Base-by-base conservation (phyloP, 2,113 vertebrate genomes). In the Corapipo altera region DNA sequence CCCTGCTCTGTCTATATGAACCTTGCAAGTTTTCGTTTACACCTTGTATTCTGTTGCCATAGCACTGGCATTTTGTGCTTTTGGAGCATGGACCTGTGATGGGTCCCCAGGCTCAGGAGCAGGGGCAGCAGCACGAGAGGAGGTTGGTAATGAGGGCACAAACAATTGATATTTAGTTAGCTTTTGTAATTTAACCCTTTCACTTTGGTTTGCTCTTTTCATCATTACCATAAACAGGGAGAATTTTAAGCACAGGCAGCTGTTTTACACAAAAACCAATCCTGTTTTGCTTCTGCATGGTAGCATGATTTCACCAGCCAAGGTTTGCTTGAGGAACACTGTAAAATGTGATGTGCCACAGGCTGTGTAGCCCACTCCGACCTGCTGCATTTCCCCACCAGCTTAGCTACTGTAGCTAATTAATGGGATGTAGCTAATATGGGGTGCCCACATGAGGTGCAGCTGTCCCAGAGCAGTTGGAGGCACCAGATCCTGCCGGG, bases 361-460 rank as follows among this genome's bases (percentile, higher is more conserved):
- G 46, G 41, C 57, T 35, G 4, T 5, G 35, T n/a, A 37, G 17
- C 9, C 33, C 23, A 1, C 18, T 35, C 61, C 35, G 48, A 39
- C 11, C 27, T 33, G 37, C 62, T 57, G 18, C 24, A 7, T 9
- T 57, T 57, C 24, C 26, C 17, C 6, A 37, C 35, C 21, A 23
- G 32, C 35, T 74, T 44, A 26, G 32, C 33, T 46, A 1, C 18
- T 20, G n/a, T 41, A 46, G 35, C 28, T 39, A 15, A 6, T 2
- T 27, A 51, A 0, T 15, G 32, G 37, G 5, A 8, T 17, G n/a
- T 46, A 46, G 33, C 28, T 39, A 12, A 6, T 2, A 0, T 0
- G 1, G 18, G 7, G 13, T 11, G 48, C 20, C 11, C 18, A 17
- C 11, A 3, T 4, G 74, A 52, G 66, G 12, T 32, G 26, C 67